Percentiles rank a stretch among this genome's conserved stretches.
These are phyloP conservation scores for Xyrauchen texanus DNA, from an alignment of 2,113 vertebrate genomes.

Conservation along the genomic window DNA sequence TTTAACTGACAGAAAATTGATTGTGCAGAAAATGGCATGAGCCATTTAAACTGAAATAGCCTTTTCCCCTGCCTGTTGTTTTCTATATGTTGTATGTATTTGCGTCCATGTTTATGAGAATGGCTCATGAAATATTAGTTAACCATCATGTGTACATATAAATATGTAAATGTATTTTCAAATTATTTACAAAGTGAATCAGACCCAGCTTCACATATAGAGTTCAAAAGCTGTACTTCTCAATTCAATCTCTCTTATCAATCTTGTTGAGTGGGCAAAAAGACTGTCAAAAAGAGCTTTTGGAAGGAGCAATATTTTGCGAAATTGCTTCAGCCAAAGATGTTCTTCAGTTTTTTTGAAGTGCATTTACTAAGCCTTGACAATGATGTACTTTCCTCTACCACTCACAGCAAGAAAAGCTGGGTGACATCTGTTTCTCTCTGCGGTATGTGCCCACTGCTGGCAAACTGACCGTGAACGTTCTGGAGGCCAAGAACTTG, in stretches of 20 bases:
- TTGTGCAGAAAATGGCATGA: slow-evolving; percentile 31
- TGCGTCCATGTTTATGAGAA: slow-evolving; percentile 19
- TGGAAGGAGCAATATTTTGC: background rate
- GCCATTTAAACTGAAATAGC: slow-evolving; percentile 26
- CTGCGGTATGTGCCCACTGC: slow-evolving; percentile 97
- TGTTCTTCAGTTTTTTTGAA: background rate
- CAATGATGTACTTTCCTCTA: slow-evolving; percentile 1
- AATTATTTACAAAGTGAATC: too few relatives aligned
- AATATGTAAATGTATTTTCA: background rate
- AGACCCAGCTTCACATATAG: too few relatives aligned
- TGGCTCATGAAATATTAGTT: slow-evolving; percentile 2
- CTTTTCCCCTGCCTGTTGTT: slow-evolving; percentile 32
- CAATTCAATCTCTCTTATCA: background rate
- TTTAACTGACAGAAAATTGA: slow-evolving; percentile 40
- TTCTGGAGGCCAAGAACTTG: slow-evolving; percentile 97
- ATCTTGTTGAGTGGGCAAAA: background rate
- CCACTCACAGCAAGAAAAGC: slow-evolving; percentile 91
- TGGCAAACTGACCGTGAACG: slow-evolving; percentile 95
- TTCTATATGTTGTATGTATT: slow-evolving; percentile 23
- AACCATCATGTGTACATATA: background rate
- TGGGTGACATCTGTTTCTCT: slow-evolving; percentile 98
- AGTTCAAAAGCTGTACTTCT: background rate
- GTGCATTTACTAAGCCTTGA: background rate
- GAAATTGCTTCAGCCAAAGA: background rate
- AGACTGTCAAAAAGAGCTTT: background rate